Evolutionary conservation across 2,888 invertebrate genomes (phyloP).

Genomic region (Apodemia mormo): DNA sequence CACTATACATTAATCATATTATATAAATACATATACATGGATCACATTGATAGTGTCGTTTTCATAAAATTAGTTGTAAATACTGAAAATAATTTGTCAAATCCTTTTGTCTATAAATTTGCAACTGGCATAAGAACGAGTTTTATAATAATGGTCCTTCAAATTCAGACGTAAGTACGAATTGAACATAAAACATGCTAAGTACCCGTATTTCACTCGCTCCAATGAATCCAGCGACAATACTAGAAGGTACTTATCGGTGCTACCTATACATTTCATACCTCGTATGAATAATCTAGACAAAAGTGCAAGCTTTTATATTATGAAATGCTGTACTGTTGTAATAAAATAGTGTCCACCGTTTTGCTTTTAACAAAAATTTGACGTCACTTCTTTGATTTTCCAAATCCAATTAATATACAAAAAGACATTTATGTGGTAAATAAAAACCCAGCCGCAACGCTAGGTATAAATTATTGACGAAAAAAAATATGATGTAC

Average conservation of each 20-base stretch:
- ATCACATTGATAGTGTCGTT: no score
- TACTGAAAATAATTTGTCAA: not conserved
- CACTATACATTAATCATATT: no score
- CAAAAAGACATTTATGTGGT: no score
- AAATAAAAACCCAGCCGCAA: no score
- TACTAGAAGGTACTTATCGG: constrained; percentile 18
- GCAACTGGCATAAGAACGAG: constrained; percentile 33
- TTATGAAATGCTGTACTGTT: not conserved
- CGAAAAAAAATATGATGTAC: no score
- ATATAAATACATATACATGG: no score
- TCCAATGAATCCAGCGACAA: constrained; percentile 28
- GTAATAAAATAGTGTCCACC: not conserved
- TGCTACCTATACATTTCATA: constrained; percentile 19
- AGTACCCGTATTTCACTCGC: constrained; percentile 44
- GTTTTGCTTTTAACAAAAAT: not conserved
- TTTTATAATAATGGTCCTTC: constrained; percentile 31
- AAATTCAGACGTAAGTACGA: constrained; percentile 28
- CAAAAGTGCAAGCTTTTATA: constrained; percentile 16
- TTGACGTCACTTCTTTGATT: no score
- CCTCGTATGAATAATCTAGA: not conserved
- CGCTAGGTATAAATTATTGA: no score
- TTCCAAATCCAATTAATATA: no score
- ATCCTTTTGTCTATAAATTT: constrained; percentile 13
- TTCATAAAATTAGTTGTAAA: no score
- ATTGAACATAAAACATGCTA: constrained; percentile 34